A percentile compares a stretch with the other conserved stretches of the same genome.
phyloP scores from a whole-genome alignment of 2,888 invertebrate species.

The Villa cingulata region DNA sequence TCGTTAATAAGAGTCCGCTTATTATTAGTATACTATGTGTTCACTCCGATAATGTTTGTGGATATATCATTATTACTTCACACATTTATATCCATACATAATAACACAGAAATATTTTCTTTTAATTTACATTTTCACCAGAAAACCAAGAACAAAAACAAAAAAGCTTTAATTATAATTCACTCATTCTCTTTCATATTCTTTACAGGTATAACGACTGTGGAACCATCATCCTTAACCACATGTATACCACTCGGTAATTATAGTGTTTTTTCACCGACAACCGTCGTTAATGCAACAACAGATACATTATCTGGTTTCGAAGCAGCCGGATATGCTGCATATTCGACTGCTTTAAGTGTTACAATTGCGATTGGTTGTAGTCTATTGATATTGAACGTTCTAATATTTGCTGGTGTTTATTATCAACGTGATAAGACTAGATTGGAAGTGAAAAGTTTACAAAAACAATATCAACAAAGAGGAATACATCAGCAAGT shows the following conservation, averaged over 20 bases:
- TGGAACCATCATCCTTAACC: constrained; percentile 38
- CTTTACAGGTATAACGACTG: constrained; percentile 30
- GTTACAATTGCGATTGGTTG: constrained; percentile 92
- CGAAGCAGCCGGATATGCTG: constrained; percentile 69
- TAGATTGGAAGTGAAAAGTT: constrained; percentile 61
- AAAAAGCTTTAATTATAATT: no score
- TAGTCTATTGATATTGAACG: constrained; percentile 78
- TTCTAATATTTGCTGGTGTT: constrained; percentile 85
- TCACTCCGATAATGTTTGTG: no score
- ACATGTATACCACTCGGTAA: constrained; percentile 41
- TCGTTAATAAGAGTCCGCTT: no score
- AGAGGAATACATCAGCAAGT: constrained; percentile 46
- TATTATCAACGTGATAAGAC: constrained; percentile 86
- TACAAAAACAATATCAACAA: constrained; percentile 60
- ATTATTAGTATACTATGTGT: no score
- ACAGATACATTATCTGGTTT: constrained; percentile 64
- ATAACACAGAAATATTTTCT: no score
- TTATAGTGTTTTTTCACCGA: constrained; percentile 39
- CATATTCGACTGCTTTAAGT: constrained; percentile 83
- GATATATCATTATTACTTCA: no score
- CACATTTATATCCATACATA: no score
- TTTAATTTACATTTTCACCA: no score
- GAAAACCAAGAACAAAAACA: no score
- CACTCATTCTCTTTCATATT: background rate
- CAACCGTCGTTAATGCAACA: constrained; percentile 47